Evolutionary conservation across 2,797 vertebrate genomes (phyloP), one percentile per base, ranked within the genome.

Genomic region (Trematomus bernacchii): DNA sequence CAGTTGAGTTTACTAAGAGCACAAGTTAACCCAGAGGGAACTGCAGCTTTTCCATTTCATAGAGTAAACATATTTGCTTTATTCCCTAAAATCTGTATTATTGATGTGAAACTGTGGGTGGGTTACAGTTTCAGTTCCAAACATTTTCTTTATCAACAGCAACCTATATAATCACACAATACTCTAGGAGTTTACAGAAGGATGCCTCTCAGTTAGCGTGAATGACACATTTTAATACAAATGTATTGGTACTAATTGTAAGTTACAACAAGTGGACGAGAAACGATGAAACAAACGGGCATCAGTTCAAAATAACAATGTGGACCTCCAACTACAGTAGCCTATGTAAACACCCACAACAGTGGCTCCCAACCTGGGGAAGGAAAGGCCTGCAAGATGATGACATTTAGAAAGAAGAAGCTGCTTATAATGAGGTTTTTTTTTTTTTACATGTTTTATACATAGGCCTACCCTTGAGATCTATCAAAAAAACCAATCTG

Each of bases 1-100:
- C 71, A 61, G 75, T 55, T 66, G 47, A 55, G 42, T 5, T 46
- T 44, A 62, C 44, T 67, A 21, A n/a, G 44, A 46, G 6, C 60
- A 65, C 59, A 27, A 27, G 23, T 27, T 27, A 27, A 60, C 19
- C 71, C 54, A 10, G 54, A 62, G 61, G 66, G 67, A 76, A 21
- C 23, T 62, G 57, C 62, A 37, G 40, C 3, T 4, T 65, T 43
- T 65, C 6, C 19, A 48, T 62, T 50, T 55, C 21, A n/a, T 33
- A 57, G 42, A 55, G 43, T 50, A 23, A 59, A 48, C 47, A 53
- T 40, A 23, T 67, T 53, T 18, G 13, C 21, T 30, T 1, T 50
- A 21, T 42, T 53, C 48, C 14, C 18, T 15, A 14, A 60, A 60
- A 48, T 30, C 53, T 66, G 33, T 6, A 46, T 11, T 40, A 2